Conservation (phyloP, 92 coral and sea anemone genomes). For the Heteractis magnifica region DNA sequence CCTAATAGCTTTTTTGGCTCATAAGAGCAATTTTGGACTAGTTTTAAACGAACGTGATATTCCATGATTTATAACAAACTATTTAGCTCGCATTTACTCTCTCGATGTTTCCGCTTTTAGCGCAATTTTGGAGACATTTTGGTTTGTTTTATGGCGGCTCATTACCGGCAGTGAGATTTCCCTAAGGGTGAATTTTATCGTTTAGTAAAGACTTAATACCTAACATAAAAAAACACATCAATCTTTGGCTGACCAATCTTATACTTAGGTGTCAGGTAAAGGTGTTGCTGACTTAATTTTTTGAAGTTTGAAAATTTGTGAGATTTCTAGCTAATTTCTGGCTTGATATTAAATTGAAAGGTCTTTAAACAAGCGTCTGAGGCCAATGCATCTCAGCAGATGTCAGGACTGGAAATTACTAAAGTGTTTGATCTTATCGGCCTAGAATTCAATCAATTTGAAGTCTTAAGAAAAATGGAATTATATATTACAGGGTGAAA, state of each 20-base stretch:
- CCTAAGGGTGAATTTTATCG: conserved; percentile 26
- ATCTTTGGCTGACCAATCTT: conserved; percentile 27
- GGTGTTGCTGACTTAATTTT: conserved; percentile 1
- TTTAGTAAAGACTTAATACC: conserved; percentile 21
- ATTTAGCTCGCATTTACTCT: conserved; percentile 39
- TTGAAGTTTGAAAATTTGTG: background rate
- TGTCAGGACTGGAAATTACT: conserved; percentile 27
- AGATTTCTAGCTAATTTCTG: conserved; percentile 11
- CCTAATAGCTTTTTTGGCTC: conserved; percentile 29
- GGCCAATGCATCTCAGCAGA: conserved; percentile 21
- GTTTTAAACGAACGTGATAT: conserved; percentile 33
- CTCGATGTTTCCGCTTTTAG: conserved; percentile 34
- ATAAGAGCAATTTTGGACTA: conserved; percentile 29
- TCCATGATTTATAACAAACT: conserved; percentile 40
- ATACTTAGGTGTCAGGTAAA: conserved; percentile 11
- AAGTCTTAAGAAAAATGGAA: conserved; percentile 20
- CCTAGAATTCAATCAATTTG: conserved; percentile 27
- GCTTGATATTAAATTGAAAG: conserved; percentile 3
- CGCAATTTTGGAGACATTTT: conserved; percentile 29
- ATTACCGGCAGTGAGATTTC: conserved; percentile 38
- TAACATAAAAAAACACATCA: conserved; percentile 39
- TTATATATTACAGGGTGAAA: conserved; percentile 6
- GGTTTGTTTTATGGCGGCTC: conserved; percentile 34
- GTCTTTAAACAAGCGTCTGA: conserved; percentile 36
- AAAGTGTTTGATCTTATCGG: conserved; percentile 38